Evolutionary conservation across 2,113 vertebrate genomes (phyloP), one percentile per base, ranked within the genome.

Genomic region (Phalacrocorax aristotelis): DNA sequence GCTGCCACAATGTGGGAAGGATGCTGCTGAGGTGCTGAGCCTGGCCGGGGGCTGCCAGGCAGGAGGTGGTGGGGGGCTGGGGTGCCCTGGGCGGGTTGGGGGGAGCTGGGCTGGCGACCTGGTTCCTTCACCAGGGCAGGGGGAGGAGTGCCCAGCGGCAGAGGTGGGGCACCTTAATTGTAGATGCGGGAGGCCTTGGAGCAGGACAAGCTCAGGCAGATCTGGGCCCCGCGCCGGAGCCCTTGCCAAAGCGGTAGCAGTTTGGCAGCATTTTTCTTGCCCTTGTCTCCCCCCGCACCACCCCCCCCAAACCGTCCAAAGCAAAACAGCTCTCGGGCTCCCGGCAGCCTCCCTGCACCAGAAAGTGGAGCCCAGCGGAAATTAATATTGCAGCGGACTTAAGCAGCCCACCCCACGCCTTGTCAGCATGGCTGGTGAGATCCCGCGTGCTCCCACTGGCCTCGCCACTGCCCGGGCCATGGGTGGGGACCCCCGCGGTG

Each of bases 211-310:
- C 96, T 97, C 92, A 93, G 97, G 94, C 97, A 97, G 92, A 94
- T 94, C 97, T 93, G 87, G 93, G 93, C 84, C 90, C 81, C 70
- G 79, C 44, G 54, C 93, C 16, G 87, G 85, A 95, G 94, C 92
- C 93, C 81, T 94, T 87, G 85, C 91, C 94, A 93, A 94, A 95
- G 96, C 94, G 70, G 97, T 95, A 97, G 97, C 96, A 95, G 96
- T 97, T 96, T 95, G 97, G 95, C 97, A 96, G 95, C 97, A 97
- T 97, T 97, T 97, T 97, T 97, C 97, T 95, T 94, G 72, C 91
- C 95, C 96, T 93, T 90, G 65, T 82, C 83, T 87, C 81, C 85
- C 95, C 82, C 86, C 77, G 14, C 70, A 68, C 74, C 42, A 44
- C 42, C 42, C 42, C 42, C 42, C 42, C 42, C 1, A 46, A 79